Percentiles rank a stretch among this genome's conserved stretches.
Conservation (phyloP, 2,113 vertebrate genomes). For the Oncorhynchus nerka region DNA sequence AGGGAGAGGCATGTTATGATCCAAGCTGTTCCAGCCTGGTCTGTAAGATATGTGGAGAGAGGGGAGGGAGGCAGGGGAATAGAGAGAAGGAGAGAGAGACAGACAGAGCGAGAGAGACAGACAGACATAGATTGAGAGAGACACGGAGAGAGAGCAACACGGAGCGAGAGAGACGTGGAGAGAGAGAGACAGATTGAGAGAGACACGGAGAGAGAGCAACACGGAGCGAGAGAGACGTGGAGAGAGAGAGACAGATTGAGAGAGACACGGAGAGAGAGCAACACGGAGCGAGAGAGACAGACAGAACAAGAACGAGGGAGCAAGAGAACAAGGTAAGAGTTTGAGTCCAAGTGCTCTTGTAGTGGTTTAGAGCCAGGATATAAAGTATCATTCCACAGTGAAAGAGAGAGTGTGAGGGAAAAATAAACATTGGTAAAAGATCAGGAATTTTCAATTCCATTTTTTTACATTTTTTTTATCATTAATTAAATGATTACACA, state of each 20-base stretch:
- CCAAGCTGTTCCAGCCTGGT: too few species aligned
- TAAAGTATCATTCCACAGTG: slow-evolving; percentile 45
- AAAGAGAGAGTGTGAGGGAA: slow-evolving; percentile 21
- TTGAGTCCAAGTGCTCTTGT: slow-evolving; percentile 5
- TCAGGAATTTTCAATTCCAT: slow-evolving; percentile 13
- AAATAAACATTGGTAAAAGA: neutral
- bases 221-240: neutral
- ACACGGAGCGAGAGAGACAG: neutral
- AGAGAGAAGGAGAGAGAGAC: neutral
- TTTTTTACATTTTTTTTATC: slow-evolving; percentile 22
- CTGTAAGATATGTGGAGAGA: neutral
- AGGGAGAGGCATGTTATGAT: too few species aligned
- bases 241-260: neutral
- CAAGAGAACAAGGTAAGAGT: neutral
- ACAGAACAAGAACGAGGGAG: too few species aligned
- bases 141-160: neutral
- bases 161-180: neutral
- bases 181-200: too few species aligned
- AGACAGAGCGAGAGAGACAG: neutral
- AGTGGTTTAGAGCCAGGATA: slow-evolving; percentile 28
- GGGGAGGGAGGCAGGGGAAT: neutral
- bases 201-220: neutral
- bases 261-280: neutral
- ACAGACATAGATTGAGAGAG: neutral
- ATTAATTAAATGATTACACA: too few species aligned